Conservation (phyloP, 1,140 invertebrate species). For the Panulirus ornatus region DNA sequence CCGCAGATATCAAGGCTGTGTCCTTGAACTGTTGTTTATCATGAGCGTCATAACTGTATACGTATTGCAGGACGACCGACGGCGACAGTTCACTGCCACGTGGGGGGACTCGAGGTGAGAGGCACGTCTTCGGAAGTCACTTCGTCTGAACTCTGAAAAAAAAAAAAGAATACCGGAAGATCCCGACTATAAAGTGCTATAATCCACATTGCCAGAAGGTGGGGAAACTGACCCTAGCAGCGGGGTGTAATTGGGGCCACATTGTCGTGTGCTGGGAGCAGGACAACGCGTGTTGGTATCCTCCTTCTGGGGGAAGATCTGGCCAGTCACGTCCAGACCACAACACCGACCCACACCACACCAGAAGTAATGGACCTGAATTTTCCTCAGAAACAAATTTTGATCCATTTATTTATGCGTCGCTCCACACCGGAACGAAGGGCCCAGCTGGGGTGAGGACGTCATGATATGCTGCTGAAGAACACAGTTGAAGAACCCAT, state of each 20-base stretch:
- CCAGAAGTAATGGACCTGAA: constrained; percentile 30
- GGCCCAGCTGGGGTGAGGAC: too few relatives aligned
- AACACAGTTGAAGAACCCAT: too few relatives aligned
- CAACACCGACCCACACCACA: constrained; percentile 36
- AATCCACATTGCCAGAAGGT: too few relatives aligned
- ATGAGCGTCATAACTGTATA: too few relatives aligned
- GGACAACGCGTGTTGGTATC: not conserved
- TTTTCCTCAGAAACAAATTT: constrained; percentile 32
- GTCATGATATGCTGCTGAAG: too few relatives aligned
- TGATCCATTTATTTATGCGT: too few relatives aligned
- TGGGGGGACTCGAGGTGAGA: not conserved
- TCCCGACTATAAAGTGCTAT: constrained; percentile 20
- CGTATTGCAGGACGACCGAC: too few relatives aligned
- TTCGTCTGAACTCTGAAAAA: constrained; percentile 6
- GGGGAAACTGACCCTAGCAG: not conserved
- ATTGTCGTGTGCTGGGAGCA: constrained; percentile 3
- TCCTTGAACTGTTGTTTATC: too few relatives aligned
- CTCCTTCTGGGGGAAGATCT: not conserved
- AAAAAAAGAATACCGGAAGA: not conserved
- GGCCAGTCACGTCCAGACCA: constrained; percentile 42
- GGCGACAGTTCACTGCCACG: too few relatives aligned
- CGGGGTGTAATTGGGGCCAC: not conserved
- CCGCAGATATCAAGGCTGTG: too few relatives aligned
- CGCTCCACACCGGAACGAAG: too few relatives aligned
- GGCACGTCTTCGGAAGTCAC: constrained; percentile 1